Base-by-base conservation (phyloP, 2,888 invertebrate species). In the Drosophila conformis region DNA sequence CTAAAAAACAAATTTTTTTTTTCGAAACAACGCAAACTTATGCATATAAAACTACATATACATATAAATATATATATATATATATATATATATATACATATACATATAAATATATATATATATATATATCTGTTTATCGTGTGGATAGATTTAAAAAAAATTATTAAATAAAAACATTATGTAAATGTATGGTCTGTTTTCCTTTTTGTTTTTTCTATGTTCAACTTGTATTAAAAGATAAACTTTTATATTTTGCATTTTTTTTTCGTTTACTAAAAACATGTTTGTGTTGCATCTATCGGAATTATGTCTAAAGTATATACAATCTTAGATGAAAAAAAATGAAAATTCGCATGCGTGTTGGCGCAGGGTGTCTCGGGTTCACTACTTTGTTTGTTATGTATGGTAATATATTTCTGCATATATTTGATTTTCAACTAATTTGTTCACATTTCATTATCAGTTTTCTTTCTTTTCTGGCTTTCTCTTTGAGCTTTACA, bases 1-100 rank as follows among this genome's bases (percentile, higher is more conserved):
- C 87, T 89, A 87, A 87, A 87, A 87, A 87, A 87, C 87, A 87
- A 87, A 74, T 80, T 80, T 76, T 72, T 83, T 73, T 69, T 83
- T 89, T 78, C 63, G 69, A 86, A 86, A 86, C 89, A 86, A 86
- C 89, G 82, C 84, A 86, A 86, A 84, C 80, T 82, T 84, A 75
- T 66, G 59, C 59, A 58, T 72, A 42, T 56, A 65, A 83, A 88
- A 86, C 83, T 88, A 88, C 54, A 80, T 57, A 68, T 54, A 80
- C 80, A 74, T 62, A 59, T 54, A 63, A 56, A 54, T 52, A 67
- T 82, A 83, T 27, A 27, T 27, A 27, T 27, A 27, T 27, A 25
- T 27, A 27, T 78, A 78, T 83, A 84, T 54, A 70, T 51, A 71
- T 59, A 66, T 69, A 27, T 36, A 53, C 67, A 64, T 64, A 62